Base-by-base conservation (phyloP, 2,888 invertebrate species). In the Lithophane leautieri region DNA sequence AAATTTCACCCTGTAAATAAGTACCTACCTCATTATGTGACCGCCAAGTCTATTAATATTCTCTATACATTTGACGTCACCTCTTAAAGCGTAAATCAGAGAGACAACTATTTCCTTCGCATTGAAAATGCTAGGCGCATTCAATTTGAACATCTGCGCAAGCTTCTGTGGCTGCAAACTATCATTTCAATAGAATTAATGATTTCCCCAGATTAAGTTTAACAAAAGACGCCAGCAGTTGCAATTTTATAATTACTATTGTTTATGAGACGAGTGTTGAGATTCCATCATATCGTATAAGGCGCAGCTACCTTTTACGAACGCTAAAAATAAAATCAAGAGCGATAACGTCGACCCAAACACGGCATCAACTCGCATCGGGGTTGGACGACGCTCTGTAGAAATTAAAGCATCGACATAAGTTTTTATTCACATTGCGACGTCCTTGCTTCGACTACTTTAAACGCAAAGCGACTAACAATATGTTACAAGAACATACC, bases 401-500 rank as follows among this genome's bases (percentile, higher is more conserved):
- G 34, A 73, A 74, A 73, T 70, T 75, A 68, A 70, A 66, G 70
- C 67, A 73, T 60, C 54, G 66, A 76, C 65, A 67, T 83, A 84
- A 78, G 72, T 86, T 87, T 87, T 89, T 86, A 88, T 89, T 90
- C 89, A 88, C 89, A 85, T 83, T 79, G 87, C 79, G 77, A 67
- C 86, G 94, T 92, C 93, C 94, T 94, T 91, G 92, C 86, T 81
- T 78, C 79, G 83, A 87, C 91, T 92, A 90, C 90, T 94, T 91
- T 88, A 88, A 91, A 93, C 91, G 93, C 92, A 91, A 86, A 91
- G 90, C 91, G 90, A 90, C 92, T 86, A 83, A 91, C 91, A 90
- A 92, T 91, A 91, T 93, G 92, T 93, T 92, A 93, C 92, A 92
- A 92, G 91, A 91, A 86, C 89, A 91, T 91, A 91, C 89, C 88